Evolutionary conservation across 2,113 vertebrate genomes (phyloP), one percentile per base, ranked within the genome.

Genomic region (Nansenia antarctica): DNA sequence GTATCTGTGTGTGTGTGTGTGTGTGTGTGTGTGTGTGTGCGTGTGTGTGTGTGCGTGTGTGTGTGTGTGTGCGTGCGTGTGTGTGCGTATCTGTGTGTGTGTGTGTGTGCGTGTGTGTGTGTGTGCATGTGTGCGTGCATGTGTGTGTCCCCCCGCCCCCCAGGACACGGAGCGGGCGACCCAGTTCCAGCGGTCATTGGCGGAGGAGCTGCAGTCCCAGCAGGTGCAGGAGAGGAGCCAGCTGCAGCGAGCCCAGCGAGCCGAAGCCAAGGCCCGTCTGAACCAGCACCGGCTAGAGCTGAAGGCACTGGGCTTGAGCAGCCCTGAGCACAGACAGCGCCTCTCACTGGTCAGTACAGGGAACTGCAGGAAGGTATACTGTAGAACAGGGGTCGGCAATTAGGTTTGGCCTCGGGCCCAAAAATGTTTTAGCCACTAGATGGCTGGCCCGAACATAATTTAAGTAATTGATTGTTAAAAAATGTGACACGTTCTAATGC

Each of bases 121-220:
- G n/a, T n/a, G n/a, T n/a, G n/a, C n/a, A n/a, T n/a, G n/a, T n/a
- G n/a, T n/a, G n/a, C n/a, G n/a, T n/a, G n/a, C n/a, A n/a, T n/a
- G n/a, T n/a, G n/a, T n/a, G n/a, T n/a, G n/a, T 31, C 20, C 14
- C 8, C 49, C 27, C 20, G 58, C 5, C 9, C 20, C 52, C 3
- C 34, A 92, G 92, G 92, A 93, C 35, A 87, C 29, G 1, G 92
- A 92, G 47, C 72, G 89, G 20, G 83, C 86, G 42, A 73, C 70
- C 5, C 88, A 88, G 18, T 91, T 87, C 71, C 91, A 93, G 47
- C 80, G 83, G 65, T 30, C 77, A 37, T 62, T 89, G 26, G 35
- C 88, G 39, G 92, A 92, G 6, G 89, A 92, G 3, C 70, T 87
- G 73, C 86, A 73, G 69, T 69, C 65, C 11, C 82, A 74, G 47